Base-by-base conservation (phyloP, 2,888 invertebrate genomes). In the Glaucopsyche alexis region DNA sequence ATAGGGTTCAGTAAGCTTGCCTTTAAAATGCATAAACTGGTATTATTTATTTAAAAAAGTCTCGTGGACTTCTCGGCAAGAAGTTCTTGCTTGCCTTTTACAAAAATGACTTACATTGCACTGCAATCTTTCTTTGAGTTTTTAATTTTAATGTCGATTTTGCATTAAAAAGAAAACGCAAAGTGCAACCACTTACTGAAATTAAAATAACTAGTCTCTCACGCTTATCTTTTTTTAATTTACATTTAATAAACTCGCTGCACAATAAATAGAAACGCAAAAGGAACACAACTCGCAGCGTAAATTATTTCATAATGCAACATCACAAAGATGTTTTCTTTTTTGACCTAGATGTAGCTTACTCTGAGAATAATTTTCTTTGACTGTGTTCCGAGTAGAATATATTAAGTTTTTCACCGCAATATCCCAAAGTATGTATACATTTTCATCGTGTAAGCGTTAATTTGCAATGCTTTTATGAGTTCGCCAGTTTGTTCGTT, bases 241-340 rank as follows among this genome's bases (percentile, higher is more conserved):
- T 60, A 60, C 60, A 60, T 60, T 60, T 60, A 60, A 60, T 60
- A 60, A 60, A 60, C 60, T 13, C 60, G 60, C 60, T 38, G 60
- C 60, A 60, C 29, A 60, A 19, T 11, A 55, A 55, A 55, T 55
- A 55, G 19, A 55, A 55, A 60, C 60, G 29, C 60, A 14, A 29
- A 38, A 29, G 29, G 13, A 60, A 60, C 60, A 60, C 19, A 4
- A 1, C 42, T 42, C 42, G 47, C 11, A 47, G 60, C 29, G 60
- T 29, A 38, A 60, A 60, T 60, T 29, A 60, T 60, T 60, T 60
- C 38, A 60, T 60, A 60, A 60, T 60, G 38, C 60, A 60, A 60
- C 60, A 60, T 60, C 13, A 29, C 29, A 60, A 60, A 38, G 60
- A 60, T 38, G 29, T 38, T 60, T 60, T 60, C 16, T 38, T 38